Percentiles rank a stretch among this genome's conserved stretches.
Evolutionary conservation across 1,140 invertebrate species (phyloP).

Genomic region (Calliphora vicina): DNA sequence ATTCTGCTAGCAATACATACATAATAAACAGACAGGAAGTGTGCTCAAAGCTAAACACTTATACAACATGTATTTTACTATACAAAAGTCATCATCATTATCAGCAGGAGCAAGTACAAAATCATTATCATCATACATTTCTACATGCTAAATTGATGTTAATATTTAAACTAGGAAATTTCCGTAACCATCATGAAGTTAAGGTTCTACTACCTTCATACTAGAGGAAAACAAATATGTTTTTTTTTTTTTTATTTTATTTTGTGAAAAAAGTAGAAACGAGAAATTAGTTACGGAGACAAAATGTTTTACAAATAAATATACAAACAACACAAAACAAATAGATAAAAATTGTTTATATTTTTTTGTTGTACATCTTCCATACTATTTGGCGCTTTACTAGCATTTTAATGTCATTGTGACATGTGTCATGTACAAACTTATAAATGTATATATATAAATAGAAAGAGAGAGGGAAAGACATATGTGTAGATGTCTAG

Average conservation of each 20-base stretch:
- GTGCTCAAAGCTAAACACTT: background rate
- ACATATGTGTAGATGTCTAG: background rate
- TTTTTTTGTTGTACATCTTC: background rate
- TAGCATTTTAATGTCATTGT: slow-evolving; percentile 13
- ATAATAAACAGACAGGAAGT: background rate
- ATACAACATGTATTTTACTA: background rate
- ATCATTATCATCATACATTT: background rate
- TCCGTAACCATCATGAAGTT: background rate
- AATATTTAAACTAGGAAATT: background rate
- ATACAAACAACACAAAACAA: background rate
- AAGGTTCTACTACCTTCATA: background rate
- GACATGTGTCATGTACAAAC: slow-evolving; percentile 6
- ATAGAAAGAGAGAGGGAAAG: no score
- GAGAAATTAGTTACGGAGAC: slow-evolving; percentile 4
- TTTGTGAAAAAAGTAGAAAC: background rate
- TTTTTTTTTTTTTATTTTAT: no score
- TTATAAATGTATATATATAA: background rate
- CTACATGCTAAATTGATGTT: background rate
- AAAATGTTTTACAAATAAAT: background rate
- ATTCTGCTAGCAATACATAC: background rate
- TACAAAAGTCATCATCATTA: slow-evolving; percentile 6
- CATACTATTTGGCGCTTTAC: slow-evolving; percentile 9
- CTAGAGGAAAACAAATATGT: background rate
- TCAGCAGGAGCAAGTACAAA: background rate
- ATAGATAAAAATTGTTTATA: background rate